These are phyloP conservation scores for Laticauda laticaudata DNA, from an alignment of 2,113 vertebrate species.

Conservation along the genomic window DNA sequence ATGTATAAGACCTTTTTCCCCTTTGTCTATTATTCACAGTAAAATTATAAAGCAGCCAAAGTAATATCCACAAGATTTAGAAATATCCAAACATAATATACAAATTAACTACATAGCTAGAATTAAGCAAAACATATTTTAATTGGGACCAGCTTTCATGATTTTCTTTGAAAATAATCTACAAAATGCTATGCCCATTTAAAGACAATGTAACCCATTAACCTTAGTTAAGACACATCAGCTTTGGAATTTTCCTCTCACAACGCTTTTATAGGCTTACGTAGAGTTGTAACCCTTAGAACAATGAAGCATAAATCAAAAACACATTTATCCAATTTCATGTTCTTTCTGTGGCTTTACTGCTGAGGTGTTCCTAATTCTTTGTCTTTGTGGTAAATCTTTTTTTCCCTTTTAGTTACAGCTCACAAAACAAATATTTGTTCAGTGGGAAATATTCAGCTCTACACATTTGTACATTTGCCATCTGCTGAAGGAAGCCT, in stretches of 20 bases:
- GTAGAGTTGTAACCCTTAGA: not conserved
- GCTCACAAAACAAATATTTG: constrained; percentile 75
- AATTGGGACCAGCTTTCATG: not conserved
- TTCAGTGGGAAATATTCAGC: constrained; percentile 61
- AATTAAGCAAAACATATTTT: not conserved
- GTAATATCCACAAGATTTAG: not conserved
- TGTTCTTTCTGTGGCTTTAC: constrained; percentile 38
- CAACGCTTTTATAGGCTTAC: constrained; percentile 29
- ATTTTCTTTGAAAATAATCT: not conserved
- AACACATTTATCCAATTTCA: constrained; percentile 17
- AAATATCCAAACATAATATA: not conserved
- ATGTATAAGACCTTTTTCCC: not conserved
- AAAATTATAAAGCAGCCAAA: not conserved
- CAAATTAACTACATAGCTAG: not conserved
- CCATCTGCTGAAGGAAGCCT: constrained; percentile 70
- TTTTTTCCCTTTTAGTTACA: constrained; percentile 64
- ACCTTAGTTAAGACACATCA: constrained; percentile 36
- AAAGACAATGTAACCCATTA: constrained; percentile 24
- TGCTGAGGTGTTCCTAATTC: constrained; percentile 73
- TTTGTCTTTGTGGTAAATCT: constrained; percentile 53
- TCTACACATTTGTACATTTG: constrained; percentile 60
- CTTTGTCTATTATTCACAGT: not conserved
- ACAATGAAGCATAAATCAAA: constrained; percentile 21
- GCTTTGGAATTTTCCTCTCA: constrained; percentile 36
- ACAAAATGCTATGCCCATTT: not conserved